Conservation (phyloP, 2,113 vertebrate genomes). For the Rattus norvegicus region GRCr8 NC_086032.1:7530501-7531000, state of each 20-base stretch:
- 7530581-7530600: constrained; percentile 35
- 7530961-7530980: not conserved
- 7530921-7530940: not conserved
- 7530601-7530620: constrained; percentile 26
- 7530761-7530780: not conserved
- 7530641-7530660: not conserved
- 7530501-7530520: not conserved
- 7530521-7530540: constrained; percentile 31
- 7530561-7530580: not conserved
- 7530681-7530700: not conserved
- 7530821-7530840: not conserved
- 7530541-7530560: not conserved
- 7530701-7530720: not conserved
- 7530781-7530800: not conserved
- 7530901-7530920: not conserved
- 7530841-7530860: not conserved
- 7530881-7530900: constrained; percentile 11
- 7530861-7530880: not conserved
- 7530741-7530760: not conserved
- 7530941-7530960: constrained; percentile 11
- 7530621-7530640: not conserved
- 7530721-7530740: not conserved
- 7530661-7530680: not conserved
- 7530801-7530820: not conserved
- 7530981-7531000: constrained; percentile 1